Conservation (phyloP, 2,888 invertebrate genomes). For the Masnerella sp. region DNA sequence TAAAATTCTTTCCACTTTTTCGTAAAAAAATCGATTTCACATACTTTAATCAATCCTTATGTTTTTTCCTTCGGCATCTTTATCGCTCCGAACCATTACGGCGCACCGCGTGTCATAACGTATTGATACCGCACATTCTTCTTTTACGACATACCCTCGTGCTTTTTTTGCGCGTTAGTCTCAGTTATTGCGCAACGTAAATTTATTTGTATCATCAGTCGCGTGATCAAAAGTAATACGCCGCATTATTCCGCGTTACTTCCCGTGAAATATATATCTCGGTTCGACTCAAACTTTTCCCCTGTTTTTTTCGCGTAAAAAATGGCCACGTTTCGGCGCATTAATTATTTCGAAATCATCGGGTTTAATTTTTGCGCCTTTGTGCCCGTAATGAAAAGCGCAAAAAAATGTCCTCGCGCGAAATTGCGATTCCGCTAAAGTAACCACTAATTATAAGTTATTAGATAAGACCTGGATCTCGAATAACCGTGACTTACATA, state of each 20-base stretch:
- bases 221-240: constrained; percentile 38
- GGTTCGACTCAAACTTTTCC: no score
- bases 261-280: constrained; percentile 24
- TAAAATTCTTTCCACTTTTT: no score
- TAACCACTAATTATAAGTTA: constrained; percentile 42
- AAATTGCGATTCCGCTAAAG: constrained; percentile 33
- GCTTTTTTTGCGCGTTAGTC: constrained; percentile 26
- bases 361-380: no score
- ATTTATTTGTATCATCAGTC: constrained; percentile 52
- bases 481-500: constrained; percentile 52
- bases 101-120: constrained; percentile 29
- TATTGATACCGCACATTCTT: constrained; percentile 42
- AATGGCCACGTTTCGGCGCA: no score
- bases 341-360: no score
- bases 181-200: constrained; percentile 36
- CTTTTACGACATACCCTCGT: constrained; percentile 18
- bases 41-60: not conserved
- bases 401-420: constrained; percentile 14
- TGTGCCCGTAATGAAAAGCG: not conserved
- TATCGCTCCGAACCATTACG: constrained; percentile 16
- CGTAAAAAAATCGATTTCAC: not conserved
- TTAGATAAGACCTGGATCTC: constrained; percentile 49
- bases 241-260: constrained; percentile 31
- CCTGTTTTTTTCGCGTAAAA: not conserved
- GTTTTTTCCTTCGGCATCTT: constrained; percentile 11